Conservation (phyloP, 2,797 vertebrate species). For the Neosalanx taihuensis region DNA sequence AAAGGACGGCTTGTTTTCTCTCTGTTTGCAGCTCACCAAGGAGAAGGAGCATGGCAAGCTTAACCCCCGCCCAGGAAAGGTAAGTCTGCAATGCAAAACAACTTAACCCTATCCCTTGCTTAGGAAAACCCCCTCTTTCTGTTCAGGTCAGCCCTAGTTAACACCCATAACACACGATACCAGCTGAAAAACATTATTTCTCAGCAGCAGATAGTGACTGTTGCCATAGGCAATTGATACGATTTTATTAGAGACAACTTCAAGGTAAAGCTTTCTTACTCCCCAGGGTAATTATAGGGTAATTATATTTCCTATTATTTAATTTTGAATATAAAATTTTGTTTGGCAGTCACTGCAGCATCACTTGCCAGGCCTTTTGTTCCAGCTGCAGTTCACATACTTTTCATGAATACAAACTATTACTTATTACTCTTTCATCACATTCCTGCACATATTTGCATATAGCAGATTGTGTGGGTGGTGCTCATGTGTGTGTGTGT, state of each 20-base stretch:
- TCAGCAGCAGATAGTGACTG: neutral
- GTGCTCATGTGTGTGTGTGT: slow-evolving; percentile 1
- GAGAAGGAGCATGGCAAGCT: slow-evolving; percentile 81
- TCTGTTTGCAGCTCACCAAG: slow-evolving; percentile 71
- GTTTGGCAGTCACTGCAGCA: neutral
- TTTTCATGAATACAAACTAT: neutral
- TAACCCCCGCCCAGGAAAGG: slow-evolving; percentile 92
- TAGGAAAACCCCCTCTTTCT: neutral
- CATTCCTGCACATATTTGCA: slow-evolving; percentile 5
- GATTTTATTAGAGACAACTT: too few species aligned
- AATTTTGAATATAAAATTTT: neutral
- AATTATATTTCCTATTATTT: neutral
- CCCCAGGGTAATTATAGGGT: neutral
- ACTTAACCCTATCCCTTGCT: neutral
- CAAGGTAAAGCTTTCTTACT: too few species aligned
- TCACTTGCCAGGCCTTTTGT: slow-evolving; percentile 1
- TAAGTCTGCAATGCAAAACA: slow-evolving; percentile 58
- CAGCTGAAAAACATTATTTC: neutral
- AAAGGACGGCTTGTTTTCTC: neutral
- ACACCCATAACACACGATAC: neutral
- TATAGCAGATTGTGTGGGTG: neutral
- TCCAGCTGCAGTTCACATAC: neutral
- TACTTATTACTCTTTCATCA: neutral
- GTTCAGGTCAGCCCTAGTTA: neutral
- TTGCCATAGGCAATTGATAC: neutral